Percentiles rank a stretch among this genome's conserved stretches.
Conservation (phyloP, 1,140 invertebrate genomes). For the Pissodes strobi region DNA sequence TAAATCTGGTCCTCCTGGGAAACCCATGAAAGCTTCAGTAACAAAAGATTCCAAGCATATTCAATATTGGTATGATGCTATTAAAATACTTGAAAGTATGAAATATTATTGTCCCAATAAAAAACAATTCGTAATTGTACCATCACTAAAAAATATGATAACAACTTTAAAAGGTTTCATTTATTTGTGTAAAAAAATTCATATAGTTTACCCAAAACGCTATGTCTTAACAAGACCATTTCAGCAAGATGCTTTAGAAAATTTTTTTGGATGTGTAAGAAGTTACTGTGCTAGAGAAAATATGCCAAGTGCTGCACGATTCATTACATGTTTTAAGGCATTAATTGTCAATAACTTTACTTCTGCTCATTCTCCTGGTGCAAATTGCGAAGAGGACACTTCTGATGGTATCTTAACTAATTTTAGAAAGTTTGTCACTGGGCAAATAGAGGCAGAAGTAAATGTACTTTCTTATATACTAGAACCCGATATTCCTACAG, state of each 20-base stretch:
- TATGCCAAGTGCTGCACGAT: background rate
- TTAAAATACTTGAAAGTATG: slow-evolving; percentile 39
- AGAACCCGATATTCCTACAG: background rate
- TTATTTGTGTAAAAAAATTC: slow-evolving; percentile 10
- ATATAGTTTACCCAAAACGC: slow-evolving; percentile 3
- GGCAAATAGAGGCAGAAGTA: background rate
- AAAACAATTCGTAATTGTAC: slow-evolving; percentile 32
- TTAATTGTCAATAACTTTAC: slow-evolving; percentile 20
- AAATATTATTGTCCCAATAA: slow-evolving; percentile 39
- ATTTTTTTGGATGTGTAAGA: slow-evolving; percentile 48
- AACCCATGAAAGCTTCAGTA: slow-evolving; percentile 44
- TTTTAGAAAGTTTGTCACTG: slow-evolving; percentile 15
- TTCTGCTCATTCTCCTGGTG: slow-evolving; percentile 8
- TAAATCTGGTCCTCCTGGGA: slow-evolving; percentile 26
- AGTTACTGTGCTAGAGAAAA: slow-evolving; percentile 18
- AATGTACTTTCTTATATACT: background rate
- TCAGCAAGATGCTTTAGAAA: slow-evolving; percentile 49
- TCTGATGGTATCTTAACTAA: slow-evolving; percentile 3
- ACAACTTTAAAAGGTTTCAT: slow-evolving; percentile 45
- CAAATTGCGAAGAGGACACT: slow-evolving; percentile 6
- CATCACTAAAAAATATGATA: slow-evolving; percentile 47
- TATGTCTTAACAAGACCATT: slow-evolving; percentile 25
- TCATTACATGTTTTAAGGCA: slow-evolving; percentile 9
- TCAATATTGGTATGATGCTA: slow-evolving; percentile 41
- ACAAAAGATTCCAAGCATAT: slow-evolving; percentile 43